phyloP scores from a whole-genome alignment of 2,113 vertebrate species.

The Nymphicus hollandicus region DNA sequence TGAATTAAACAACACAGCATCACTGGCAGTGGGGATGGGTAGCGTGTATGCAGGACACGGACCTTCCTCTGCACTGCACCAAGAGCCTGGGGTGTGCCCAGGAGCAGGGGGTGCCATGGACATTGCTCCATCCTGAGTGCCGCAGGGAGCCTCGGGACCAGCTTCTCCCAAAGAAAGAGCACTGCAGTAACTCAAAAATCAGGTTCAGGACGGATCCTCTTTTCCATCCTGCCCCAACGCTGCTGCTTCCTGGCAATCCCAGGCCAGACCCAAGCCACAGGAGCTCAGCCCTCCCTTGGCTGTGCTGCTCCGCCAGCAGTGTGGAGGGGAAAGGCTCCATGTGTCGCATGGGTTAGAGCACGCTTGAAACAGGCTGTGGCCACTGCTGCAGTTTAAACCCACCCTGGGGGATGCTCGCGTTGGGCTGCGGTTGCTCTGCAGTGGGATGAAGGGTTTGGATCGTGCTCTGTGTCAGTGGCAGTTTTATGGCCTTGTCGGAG shows the following conservation, averaged over 20 bases:
- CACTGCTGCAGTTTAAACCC: not conserved
- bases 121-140: not conserved
- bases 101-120: rapidly evolving
- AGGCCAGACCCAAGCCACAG: not conserved
- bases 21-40: not conserved
- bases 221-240: not conserved
- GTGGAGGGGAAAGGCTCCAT: not conserved
- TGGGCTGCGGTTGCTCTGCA: not conserved
- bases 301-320: rapidly evolving
- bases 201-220: not conserved
- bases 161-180: not conserved
- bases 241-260: not conserved
- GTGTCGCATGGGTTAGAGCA: rapidly evolving
- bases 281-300: not conserved
- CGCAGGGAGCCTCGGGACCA: not conserved
- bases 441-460: not conserved
- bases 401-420: not conserved
- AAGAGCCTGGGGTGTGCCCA: not conserved
- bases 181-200: not conserved
- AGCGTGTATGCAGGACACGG: rapidly evolving
- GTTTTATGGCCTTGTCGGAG: not conserved
- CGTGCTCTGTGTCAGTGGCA: not conserved
- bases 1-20: rapidly evolving
- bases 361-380: rapidly evolving
- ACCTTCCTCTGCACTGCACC: rapidly evolving